Evolutionary conservation across 2,797 vertebrate species (phyloP).

Genomic region (Smutsia temminckii): DNA sequence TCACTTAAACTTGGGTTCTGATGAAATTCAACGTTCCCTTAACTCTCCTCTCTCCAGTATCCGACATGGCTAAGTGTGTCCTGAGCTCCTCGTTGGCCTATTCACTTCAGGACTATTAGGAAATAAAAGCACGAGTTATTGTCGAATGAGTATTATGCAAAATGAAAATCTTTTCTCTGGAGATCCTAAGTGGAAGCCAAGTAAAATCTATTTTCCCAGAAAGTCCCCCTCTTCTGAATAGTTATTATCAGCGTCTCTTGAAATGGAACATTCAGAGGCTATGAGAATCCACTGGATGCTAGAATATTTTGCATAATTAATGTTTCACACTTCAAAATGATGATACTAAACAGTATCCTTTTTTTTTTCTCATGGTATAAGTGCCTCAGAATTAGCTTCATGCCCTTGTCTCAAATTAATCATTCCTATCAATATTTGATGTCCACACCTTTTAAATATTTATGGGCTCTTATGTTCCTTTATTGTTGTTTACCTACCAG

Average conservation of each 20-base stretch:
- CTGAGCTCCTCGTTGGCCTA: background rate
- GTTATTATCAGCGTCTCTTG: background rate
- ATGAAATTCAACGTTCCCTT: background rate
- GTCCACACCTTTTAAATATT: constrained; percentile 65
- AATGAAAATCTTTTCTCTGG: background rate
- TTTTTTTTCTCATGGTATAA: background rate
- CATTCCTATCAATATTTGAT: constrained; percentile 45
- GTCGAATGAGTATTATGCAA: background rate
- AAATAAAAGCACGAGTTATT: background rate
- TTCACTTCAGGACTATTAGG: background rate
- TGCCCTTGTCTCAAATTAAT: constrained; percentile 51
- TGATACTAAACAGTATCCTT: background rate
- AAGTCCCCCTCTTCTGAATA: background rate
- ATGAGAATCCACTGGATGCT: background rate
- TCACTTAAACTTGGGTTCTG: background rate
- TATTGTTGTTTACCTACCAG: constrained; percentile 29
- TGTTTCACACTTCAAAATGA: background rate
- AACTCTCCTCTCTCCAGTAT: background rate
- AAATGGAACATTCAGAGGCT: background rate
- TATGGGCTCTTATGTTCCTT: constrained; percentile 21
- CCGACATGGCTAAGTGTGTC: background rate
- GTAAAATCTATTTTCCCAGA: background rate
- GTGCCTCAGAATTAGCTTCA: background rate
- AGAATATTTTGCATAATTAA: background rate
- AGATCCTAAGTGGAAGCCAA: background rate